Evolutionary conservation across 2,797 vertebrate genomes (phyloP).

Genomic region (Caiman crocodilus): DNA sequence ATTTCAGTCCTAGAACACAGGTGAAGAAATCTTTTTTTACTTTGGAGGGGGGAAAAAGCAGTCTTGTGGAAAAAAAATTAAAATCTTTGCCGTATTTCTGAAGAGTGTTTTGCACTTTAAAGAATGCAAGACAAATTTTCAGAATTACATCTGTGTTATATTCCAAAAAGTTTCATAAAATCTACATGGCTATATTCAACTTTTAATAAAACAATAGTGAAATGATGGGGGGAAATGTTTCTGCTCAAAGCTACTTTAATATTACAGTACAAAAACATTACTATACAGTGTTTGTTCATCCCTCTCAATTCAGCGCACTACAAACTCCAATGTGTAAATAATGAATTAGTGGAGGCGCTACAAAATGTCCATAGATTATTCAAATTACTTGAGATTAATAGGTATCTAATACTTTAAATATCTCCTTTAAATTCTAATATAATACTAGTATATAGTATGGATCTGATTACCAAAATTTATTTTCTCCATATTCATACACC

Average conservation of each 20-base stretch:
- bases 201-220: not conserved
- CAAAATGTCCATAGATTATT: not conserved
- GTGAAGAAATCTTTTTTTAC: not conserved
- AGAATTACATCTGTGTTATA: not conserved
- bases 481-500: conserved; percentile 17
- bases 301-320: not conserved
- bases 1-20: fast-evolving
- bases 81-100: not conserved
- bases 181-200: not conserved
- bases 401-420: not conserved
- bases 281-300: not conserved
- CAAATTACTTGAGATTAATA: not conserved
- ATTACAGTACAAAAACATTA: not conserved
- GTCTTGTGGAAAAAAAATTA: not conserved
- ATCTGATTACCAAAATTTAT: not conserved
- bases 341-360: not conserved
- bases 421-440: not conserved
- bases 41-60: not conserved
- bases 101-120: not conserved
- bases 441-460: not conserved
- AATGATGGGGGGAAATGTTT: not conserved
- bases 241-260: not conserved
- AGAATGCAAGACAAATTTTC: not conserved
- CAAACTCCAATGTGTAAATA: not conserved
- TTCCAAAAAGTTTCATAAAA: not conserved